Conservation (phyloP, 2,113 vertebrate genomes). For the Chlorodrepanis virens region DNA sequence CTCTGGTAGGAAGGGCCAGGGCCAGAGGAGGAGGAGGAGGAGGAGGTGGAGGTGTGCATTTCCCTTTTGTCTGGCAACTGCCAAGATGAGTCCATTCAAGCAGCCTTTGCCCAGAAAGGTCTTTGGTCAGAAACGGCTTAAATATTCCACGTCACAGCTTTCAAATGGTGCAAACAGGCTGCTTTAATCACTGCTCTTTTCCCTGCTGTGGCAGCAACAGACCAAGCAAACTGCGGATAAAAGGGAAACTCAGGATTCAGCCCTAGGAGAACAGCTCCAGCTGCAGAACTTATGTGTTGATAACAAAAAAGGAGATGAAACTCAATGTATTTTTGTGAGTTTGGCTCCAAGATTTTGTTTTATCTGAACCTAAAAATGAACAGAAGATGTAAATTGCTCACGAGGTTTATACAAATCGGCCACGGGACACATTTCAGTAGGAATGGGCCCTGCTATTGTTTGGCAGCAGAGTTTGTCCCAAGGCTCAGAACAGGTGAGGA, state of each 20-base stretch:
- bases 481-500: neutral
- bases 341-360: neutral
- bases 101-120: neutral
- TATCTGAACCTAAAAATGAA: conserved; percentile 15
- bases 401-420: accelerated
- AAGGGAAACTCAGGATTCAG: neutral
- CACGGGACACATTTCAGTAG: neutral
- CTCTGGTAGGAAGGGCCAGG: neutral
- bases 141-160: neutral
- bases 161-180: neutral
- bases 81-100: neutral
- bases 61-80: neutral
- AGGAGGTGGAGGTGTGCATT: neutral
- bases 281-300: neutral
- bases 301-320: neutral
- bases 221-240: neutral
- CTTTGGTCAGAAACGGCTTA: neutral
- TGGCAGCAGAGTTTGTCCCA: neutral
- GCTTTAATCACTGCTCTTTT: neutral
- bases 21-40: neutral
- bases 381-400: neutral
- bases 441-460: neutral
- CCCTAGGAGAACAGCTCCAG: neutral
- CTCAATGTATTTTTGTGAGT: neutral
- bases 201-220: neutral